Conservation (phyloP, 2,888 invertebrate species). For the Patella caerulea region DNA sequence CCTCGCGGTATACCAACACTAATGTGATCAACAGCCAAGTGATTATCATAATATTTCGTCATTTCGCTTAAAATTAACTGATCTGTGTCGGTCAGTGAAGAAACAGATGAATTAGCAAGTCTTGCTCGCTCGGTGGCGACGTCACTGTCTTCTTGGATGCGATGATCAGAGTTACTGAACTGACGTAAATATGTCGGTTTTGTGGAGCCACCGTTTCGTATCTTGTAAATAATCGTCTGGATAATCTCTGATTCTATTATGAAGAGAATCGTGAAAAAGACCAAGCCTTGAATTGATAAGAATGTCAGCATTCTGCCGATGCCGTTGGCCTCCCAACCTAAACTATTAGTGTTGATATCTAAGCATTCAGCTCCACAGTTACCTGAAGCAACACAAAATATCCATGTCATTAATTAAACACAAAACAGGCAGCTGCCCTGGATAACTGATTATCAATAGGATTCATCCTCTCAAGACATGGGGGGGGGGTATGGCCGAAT, state of each 20-base stretch:
- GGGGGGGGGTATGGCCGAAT: too few relatives aligned
- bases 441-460: too few relatives aligned
- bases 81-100: constrained; percentile 55
- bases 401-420: too few relatives aligned
- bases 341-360: constrained; percentile 74
- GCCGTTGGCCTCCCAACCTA: constrained; percentile 81
- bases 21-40: constrained; percentile 82
- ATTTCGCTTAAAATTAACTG: constrained; percentile 77
- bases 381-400: constrained; percentile 31
- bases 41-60: constrained; percentile 81
- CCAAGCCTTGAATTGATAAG: constrained; percentile 75
- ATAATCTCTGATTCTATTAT: constrained; percentile 75
- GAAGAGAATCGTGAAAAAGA: constrained; percentile 78
- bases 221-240: constrained; percentile 40
- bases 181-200: not conserved
- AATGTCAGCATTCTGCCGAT: constrained; percentile 80
- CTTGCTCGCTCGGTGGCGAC: constrained; percentile 69
- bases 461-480: too few relatives aligned
- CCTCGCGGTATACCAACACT: constrained; percentile 80
- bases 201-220: constrained; percentile 10
- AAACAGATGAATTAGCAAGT: constrained; percentile 55
- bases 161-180: constrained; percentile 19
- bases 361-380: constrained; percentile 69
- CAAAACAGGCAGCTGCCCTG: too few relatives aligned
- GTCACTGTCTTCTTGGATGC: constrained; percentile 68